These are phyloP conservation scores for Urocynchramus pylzowi DNA, from an alignment of 2,113 vertebrate species.

Conservation along the genomic window DNA sequence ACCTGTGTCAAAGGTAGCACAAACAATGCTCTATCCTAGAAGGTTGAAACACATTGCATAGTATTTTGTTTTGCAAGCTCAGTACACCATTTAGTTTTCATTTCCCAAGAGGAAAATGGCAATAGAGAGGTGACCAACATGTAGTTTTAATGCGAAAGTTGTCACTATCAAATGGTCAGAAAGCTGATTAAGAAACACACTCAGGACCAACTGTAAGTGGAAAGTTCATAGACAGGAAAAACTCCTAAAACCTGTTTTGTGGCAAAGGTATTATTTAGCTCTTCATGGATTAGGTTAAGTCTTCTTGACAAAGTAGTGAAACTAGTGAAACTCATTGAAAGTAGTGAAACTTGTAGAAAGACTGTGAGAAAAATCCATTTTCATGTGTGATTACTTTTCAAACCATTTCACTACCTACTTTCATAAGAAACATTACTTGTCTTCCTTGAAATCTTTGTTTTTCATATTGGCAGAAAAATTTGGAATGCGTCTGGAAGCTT, in stretches of 20 bases:
- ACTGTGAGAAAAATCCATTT: neutral
- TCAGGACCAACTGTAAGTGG: neutral
- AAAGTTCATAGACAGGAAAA: neutral
- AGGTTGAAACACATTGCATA: neutral
- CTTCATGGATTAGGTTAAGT: neutral
- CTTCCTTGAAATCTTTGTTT: neutral
- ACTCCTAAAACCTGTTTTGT: rapidly evolving
- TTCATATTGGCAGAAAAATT: neutral
- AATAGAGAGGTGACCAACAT: neutral
- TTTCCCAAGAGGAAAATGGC: neutral
- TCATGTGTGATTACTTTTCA: neutral
- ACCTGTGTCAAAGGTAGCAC: neutral
- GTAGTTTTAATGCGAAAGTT: neutral
- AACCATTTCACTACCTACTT: neutral
- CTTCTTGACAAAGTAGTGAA: neutral
- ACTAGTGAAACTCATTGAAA: neutral
- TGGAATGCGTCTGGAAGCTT: neutral
- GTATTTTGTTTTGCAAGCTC: neutral
- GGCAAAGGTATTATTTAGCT: neutral
- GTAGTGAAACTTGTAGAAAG: neutral
- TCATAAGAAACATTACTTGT: neutral
- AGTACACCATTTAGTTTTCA: neutral
- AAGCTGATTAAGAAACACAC: neutral
- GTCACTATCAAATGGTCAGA: neutral
- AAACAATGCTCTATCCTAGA: neutral